These are phyloP conservation scores for Crotalus viridis DNA, from an alignment of 2,113 vertebrate genomes.

Conservation along the genomic window DNA sequence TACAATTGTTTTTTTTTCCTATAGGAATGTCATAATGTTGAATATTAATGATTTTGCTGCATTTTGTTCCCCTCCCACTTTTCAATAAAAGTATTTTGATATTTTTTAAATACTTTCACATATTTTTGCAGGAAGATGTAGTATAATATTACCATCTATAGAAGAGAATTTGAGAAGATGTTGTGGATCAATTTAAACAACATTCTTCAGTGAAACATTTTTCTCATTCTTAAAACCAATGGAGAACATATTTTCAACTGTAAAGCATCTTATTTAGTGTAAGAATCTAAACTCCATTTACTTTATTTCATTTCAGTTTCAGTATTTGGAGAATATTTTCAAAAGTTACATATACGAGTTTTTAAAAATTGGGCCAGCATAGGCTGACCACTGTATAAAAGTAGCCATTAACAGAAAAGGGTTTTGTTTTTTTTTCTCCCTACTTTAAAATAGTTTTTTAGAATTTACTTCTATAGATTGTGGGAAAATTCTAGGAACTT, in stretches of 20 bases:
- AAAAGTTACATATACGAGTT: conserved; percentile 39
- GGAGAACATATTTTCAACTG: conserved; percentile 34
- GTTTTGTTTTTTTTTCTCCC: conserved; percentile 13
- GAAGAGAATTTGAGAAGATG: not conserved
- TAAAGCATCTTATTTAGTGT: not conserved
- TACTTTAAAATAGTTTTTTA: conserved; percentile 10
- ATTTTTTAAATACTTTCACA: not conserved
- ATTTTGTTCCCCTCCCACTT: not conserved
- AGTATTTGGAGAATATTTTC: conserved; percentile 23
- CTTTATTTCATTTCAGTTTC: conserved; percentile 36
- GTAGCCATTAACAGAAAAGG: conserved; percentile 7
- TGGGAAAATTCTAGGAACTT: not conserved
- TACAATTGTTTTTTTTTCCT: not conserved
- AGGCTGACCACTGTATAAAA: conserved; percentile 16
- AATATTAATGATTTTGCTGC: not conserved
- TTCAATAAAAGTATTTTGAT: not conserved
- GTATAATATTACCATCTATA: not conserved
- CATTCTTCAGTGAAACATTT: conserved; percentile 37
- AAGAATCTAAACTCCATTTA: conserved; percentile 28
- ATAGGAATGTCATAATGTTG: not conserved
- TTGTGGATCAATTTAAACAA: conserved; percentile 33
- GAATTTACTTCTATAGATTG: conserved; percentile 36
- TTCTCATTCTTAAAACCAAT: conserved; percentile 40
- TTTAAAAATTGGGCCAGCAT: conserved; percentile 15
- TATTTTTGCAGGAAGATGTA: not conserved